These are phyloP conservation scores for Eudasyphora cyanicolor DNA, from an alignment of 2,888 invertebrate genomes.

Conservation along the genomic window DNA sequence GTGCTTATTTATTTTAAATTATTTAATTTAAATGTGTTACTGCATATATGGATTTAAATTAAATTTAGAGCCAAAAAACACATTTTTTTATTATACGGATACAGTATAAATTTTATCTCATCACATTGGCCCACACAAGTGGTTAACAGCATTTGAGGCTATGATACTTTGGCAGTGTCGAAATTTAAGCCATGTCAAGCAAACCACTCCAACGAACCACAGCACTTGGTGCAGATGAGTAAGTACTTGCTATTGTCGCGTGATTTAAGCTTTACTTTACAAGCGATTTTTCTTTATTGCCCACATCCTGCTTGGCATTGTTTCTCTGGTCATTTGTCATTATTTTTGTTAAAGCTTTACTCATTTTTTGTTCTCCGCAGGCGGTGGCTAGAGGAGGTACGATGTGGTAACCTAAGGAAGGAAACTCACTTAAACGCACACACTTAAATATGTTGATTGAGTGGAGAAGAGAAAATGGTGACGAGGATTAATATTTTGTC, in stretches of 20 bases:
- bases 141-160: not conserved
- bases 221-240: not conserved
- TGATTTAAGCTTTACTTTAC: not conserved
- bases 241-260: not conserved
- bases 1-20: too few relatives aligned
- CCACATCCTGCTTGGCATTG: conserved; percentile 13
- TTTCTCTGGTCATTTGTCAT: conserved; percentile 41
- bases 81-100: too few relatives aligned
- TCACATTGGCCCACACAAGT: not conserved
- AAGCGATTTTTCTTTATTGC: not conserved
- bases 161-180: not conserved
- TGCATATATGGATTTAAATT: too few relatives aligned
- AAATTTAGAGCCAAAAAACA: too few relatives aligned
- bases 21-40: too few relatives aligned
- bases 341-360: conserved; percentile 22
- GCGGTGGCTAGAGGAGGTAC: not conserved
- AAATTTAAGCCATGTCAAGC: not conserved
- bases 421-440: not conserved
- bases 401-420: not conserved
- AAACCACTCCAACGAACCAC: not conserved
- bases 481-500: not conserved
- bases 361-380: not conserved
- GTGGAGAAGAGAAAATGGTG: not conserved
- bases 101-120: not conserved
- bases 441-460: not conserved